phyloP scores from a whole-genome alignment of 2,113 vertebrate species.

The Acinonyx jubatus region DNA sequence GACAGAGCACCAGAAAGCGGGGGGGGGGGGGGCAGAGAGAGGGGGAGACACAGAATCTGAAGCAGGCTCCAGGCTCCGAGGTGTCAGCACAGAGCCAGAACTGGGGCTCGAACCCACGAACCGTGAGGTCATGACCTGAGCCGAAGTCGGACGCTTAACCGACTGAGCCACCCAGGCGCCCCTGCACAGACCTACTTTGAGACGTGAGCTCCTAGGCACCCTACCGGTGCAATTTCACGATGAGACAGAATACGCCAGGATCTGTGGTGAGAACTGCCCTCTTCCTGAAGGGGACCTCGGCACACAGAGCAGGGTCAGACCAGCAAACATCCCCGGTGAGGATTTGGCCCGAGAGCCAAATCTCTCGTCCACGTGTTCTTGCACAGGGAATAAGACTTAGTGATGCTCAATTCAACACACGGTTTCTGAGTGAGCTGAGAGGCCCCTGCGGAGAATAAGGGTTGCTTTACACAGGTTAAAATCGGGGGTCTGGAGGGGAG shows the following conservation, averaged over 20 bases:
- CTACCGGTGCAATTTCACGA: fast-evolving
- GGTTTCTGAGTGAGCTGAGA: neutral
- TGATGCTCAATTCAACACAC: neutral
- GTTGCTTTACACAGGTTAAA: neutral
- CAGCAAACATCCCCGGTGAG: neutral
- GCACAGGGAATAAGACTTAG: neutral
- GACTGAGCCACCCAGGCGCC: too few species aligned
- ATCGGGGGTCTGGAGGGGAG: neutral
- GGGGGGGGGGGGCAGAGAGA: too few species aligned
- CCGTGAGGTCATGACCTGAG: too few species aligned
- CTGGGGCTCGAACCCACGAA: too few species aligned
- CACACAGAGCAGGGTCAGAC: neutral
- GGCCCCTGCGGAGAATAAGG: neutral
- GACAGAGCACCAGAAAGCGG: too few species aligned
- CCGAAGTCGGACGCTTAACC: too few species aligned
- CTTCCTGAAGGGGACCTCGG: neutral
- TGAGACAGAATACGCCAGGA: fast-evolving
- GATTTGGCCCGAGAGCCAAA: neutral
- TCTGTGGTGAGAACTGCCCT: neutral
- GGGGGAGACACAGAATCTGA: too few species aligned
- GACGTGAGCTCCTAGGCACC: fast-evolving
- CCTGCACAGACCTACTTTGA: neutral
- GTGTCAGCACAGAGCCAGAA: too few species aligned
- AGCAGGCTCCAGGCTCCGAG: too few species aligned
- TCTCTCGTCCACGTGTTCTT: neutral